These are phyloP conservation scores for Hyperopisus bebe DNA, from an alignment of 2,113 vertebrate genomes.

Conservation along the genomic window DNA sequence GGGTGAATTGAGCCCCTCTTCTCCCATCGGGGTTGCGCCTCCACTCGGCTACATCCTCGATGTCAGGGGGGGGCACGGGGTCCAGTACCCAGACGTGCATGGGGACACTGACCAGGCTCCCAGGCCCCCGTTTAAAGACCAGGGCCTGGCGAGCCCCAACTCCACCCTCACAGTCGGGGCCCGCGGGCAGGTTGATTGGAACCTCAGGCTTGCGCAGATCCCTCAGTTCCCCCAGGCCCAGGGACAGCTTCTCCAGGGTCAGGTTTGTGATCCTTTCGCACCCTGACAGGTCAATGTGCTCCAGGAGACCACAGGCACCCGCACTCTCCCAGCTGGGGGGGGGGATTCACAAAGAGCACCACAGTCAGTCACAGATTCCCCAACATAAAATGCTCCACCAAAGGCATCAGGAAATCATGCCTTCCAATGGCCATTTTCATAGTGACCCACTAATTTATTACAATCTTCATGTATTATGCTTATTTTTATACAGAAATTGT, in stretches of 20 bases:
- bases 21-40: constrained; percentile 56
- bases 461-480: not conserved
- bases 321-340: constrained; percentile 73
- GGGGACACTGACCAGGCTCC: constrained; percentile 37
- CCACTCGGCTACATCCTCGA: constrained; percentile 90
- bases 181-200: constrained; percentile 53
- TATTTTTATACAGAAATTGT: not conserved
- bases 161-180: constrained; percentile 20
- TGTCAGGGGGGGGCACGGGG: constrained; percentile 76
- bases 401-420: not conserved
- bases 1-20: constrained; percentile 49
- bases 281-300: constrained; percentile 88
- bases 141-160: constrained; percentile 41
- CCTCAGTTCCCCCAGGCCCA: constrained; percentile 78
- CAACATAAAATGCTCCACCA: not conserved
- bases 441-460: not conserved
- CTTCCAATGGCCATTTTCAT: not conserved
- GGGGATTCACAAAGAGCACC: not conserved
- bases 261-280: constrained; percentile 88
- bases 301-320: constrained; percentile 71
- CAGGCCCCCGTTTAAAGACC: constrained; percentile 52
- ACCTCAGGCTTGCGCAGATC: constrained; percentile 53
- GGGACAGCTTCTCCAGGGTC: constrained; percentile 77
- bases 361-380: not conserved
- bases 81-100: constrained; percentile 76